A percentile compares a stretch with the other conserved stretches of the same genome.
These are phyloP conservation scores for Hydrotaea diabolus DNA, from an alignment of 2,888 invertebrate genomes.

Conservation along the genomic window DNA sequence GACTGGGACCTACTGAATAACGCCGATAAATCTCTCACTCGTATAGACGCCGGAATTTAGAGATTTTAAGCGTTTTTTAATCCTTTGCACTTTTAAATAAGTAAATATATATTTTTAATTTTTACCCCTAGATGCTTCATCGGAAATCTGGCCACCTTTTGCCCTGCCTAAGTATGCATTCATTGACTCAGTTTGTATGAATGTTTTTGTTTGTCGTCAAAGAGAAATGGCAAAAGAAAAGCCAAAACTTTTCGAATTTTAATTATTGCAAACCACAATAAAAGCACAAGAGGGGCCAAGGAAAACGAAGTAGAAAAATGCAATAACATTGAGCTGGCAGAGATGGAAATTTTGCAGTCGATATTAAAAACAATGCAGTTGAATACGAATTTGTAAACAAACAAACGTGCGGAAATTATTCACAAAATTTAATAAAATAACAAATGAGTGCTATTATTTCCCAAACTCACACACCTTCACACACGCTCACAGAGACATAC, in stretches of 20 bases:
- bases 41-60: too few species aligned
- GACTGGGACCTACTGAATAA: too few species aligned
- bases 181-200: background rate
- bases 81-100: too few species aligned
- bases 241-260: slow-evolving; percentile 14
- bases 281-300: background rate
- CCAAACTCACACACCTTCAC: too few species aligned
- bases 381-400: background rate
- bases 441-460: background rate
- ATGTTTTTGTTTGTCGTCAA: slow-evolving; percentile 8
- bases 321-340: background rate
- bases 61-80: too few species aligned
- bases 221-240: background rate
- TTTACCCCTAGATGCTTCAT: too few species aligned
- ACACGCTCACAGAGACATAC: too few species aligned
- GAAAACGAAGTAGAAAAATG: background rate
- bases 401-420: background rate
- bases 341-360: background rate
- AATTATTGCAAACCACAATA: slow-evolving; percentile 22
- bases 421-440: background rate
- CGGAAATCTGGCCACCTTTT: slow-evolving; percentile 16
- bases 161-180: background rate
- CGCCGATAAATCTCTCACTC: too few species aligned
- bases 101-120: too few species aligned
- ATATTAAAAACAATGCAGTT: background rate